Base-by-base conservation (phyloP, 2,888 invertebrate genomes). In the Ferdinandea cuprea region DNA sequence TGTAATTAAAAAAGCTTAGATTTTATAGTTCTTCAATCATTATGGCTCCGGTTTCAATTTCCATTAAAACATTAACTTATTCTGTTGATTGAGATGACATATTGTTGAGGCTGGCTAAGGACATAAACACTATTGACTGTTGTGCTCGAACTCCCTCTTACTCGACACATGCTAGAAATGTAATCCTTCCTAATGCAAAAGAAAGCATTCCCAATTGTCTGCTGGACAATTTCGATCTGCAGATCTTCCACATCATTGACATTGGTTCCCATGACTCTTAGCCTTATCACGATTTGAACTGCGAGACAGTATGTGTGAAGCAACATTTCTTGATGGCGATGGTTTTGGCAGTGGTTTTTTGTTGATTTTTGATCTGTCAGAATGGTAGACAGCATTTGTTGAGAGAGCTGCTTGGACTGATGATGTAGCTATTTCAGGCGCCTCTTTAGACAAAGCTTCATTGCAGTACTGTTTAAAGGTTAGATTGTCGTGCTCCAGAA, bases 371-470 rank as follows among this genome's bases (percentile, higher is more conserved):
- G 30, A 7, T 17, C 17, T 52, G 50, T 30, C 17, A 6, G 61
- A n/a, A 3, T 32, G 30, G 30, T 35, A 44, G 30, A 44, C 25
- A 6, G 32, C 25, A 7, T 35, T 11, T 4, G 21, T 46, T 1
- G 40, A 25, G 1, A 28, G 11, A 15, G 61, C 17, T 5, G 13
- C 2, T 44, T 28, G 30, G n/a, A 59, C 58, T 13, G 58, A 59
- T 17, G 28, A 44, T 13, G 46, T n/a, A 6, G 58, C 42, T 21
- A 13, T 46, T 21, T 46, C 61, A 11, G 21, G 35, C 2, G 59
- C 19, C 25, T 44, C 59, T 3, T 32, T 61, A 19, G 59, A 19
- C 8, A 61, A 44, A 6, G 59, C 44, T 30, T 13, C 32, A 9
- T 61, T 44, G 8, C 44, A 61, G 3, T 46, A 32, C 32, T 50